phyloP scores from a whole-genome alignment of 30 jellyfish, hydroid and myxozoan species.

The Rhopilema esculentum region DNA sequence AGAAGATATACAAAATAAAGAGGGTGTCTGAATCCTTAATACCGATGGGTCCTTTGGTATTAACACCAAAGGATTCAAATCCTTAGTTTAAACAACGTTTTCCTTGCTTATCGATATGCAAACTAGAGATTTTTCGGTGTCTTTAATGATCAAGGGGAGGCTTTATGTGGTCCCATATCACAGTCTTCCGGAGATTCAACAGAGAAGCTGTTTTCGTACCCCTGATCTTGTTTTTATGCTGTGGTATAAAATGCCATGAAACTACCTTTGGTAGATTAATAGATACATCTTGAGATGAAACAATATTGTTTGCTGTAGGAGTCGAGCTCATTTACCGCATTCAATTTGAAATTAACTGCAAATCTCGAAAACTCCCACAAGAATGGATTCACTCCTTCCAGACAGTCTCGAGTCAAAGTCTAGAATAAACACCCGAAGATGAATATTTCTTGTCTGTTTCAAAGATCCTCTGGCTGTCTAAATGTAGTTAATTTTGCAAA shows the following conservation, averaged over 20 bases:
- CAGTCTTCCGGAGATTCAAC: neutral
- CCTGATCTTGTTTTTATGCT: neutral
- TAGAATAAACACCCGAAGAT: neutral
- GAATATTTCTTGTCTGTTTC: too few relatives aligned
- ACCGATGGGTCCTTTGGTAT: neutral
- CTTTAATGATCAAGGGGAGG: neutral
- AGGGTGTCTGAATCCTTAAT: neutral
- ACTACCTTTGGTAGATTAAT: neutral
- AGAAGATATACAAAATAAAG: neutral
- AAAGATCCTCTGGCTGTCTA: too few relatives aligned
- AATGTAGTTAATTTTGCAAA: too few relatives aligned
- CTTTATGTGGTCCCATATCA: neutral
- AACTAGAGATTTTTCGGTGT: neutral
- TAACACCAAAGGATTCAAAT: neutral
- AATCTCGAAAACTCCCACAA: neutral
- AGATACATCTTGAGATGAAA: neutral
- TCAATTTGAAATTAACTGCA: neutral
- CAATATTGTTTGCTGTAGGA: neutral
- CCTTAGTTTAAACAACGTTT: neutral
- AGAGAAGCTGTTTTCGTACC: neutral
- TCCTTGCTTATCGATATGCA: neutral
- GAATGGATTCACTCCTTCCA: neutral
- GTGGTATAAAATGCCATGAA: neutral
- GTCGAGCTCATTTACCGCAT: neutral
- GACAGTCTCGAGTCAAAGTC: neutral